Evolutionary conservation across 2,113 vertebrate species (phyloP).

Genomic region (Corythoichthys intestinalis): DNA sequence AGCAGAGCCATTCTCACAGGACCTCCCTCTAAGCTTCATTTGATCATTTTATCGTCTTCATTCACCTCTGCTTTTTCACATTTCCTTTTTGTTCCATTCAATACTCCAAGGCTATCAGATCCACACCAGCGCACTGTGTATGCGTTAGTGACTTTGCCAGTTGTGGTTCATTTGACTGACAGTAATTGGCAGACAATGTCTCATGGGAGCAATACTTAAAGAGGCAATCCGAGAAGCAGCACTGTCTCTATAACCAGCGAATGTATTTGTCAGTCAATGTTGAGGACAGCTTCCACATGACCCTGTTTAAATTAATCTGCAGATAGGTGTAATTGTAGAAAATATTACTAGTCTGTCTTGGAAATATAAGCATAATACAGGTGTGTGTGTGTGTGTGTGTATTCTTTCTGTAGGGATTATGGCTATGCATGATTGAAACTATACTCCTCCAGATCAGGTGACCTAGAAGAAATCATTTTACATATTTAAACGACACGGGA

Average conservation of each 20-base stretch:
- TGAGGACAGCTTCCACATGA: conserved; percentile 50
- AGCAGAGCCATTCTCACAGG: conserved; percentile 19
- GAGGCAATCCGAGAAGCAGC: conserved; percentile 16
- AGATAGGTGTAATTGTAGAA: conserved; percentile 56
- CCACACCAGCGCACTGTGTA: background rate
- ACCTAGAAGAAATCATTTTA: conserved; percentile 56
- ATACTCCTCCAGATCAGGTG: conserved; percentile 57
- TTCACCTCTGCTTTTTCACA: conserved; percentile 12
- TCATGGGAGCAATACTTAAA: conserved; percentile 18
- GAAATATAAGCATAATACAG: conserved; percentile 59
- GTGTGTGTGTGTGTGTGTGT: conserved; percentile 34
- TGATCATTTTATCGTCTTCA: conserved; percentile 10
- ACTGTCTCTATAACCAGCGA: conserved; percentile 30
- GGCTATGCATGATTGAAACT: conserved; percentile 57
- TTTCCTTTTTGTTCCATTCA: conserved; percentile 15
- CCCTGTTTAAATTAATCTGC: conserved; percentile 44
- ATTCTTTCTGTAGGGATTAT: conserved; percentile 32
- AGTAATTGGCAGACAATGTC: conserved; percentile 27
- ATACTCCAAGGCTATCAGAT: background rate
- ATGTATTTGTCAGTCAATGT: conserved; percentile 65
- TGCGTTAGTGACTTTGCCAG: conserved; percentile 4
- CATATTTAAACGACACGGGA: conserved; percentile 57
- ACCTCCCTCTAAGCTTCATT: conserved; percentile 25
- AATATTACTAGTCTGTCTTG: conserved; percentile 40
- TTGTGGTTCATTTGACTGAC: conserved; percentile 21